Conservation (phyloP, 2,113 vertebrate species). For the Myiopsitta monachus region DNA sequence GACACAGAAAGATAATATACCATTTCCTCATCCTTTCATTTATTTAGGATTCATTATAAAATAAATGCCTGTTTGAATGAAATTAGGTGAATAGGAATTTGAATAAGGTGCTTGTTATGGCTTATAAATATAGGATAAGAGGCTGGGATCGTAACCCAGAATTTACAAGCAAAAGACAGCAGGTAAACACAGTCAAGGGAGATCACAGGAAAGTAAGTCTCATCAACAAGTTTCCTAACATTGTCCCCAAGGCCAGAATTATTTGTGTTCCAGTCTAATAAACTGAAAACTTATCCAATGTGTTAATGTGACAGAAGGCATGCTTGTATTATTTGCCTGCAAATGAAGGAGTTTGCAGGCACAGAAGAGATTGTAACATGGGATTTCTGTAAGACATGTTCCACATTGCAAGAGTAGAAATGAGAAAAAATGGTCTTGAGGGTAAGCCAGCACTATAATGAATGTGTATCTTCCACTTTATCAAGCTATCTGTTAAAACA, state of each 20-base stretch:
- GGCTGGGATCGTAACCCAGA: background rate
- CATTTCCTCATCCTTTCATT: background rate
- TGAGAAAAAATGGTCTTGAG: background rate
- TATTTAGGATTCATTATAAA: background rate
- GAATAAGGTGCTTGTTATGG: background rate
- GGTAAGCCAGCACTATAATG: background rate
- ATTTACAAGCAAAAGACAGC: background rate
- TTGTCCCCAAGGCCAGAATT: background rate
- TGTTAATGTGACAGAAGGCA: background rate
- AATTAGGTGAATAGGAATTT: background rate
- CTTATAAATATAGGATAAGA: background rate
- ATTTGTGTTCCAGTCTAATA: background rate
- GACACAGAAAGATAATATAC: background rate
- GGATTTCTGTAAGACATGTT: background rate
- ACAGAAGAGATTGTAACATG: background rate
- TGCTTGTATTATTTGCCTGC: background rate
- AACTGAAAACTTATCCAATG: background rate
- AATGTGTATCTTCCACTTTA: background rate
- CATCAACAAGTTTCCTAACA: background rate
- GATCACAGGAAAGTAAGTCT: background rate
- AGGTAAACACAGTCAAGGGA: background rate
- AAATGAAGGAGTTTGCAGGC: background rate
- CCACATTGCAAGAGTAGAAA: background rate
- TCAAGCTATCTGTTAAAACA: background rate
- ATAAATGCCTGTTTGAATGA: background rate